Base-by-base conservation (phyloP, 2,113 vertebrate genomes). In the Vireo altiloquus region DNA sequence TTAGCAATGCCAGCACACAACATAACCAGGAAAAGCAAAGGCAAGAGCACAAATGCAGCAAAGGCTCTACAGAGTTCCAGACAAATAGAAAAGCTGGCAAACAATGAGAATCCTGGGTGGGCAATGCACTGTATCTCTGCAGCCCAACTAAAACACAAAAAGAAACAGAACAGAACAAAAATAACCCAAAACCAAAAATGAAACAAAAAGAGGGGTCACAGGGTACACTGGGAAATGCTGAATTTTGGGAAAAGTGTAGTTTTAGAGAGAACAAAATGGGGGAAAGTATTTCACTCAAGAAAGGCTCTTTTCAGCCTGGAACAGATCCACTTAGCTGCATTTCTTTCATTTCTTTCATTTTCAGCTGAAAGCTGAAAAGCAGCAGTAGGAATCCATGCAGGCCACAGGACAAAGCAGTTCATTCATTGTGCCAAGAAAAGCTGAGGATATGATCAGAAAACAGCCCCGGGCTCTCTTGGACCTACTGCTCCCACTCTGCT, bases 331-430 rank as follows among this genome's bases (percentile, higher is more conserved):
- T 88, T 74, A 90, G 88, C 83, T 94, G 81, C 54, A 64, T 83
- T 94, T 92, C 91, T 90, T 95, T 86, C 74, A 82, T n/a, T n/a
- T n/a, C n/a, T n/a, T n/a, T n/a, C n/a, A n/a, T n/a, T 90, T 95
- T 86, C 74, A 82, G 81, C 65, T 82, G 65, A 66, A 61, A 68
- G 89, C 75, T 79, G 75, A 92, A 90, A 78, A 80, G 86, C 91
- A 92, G 72, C 89, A 84, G 91, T 52, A 7, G 87, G 70, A 66
- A 91, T 75, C 61, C 93, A 90, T 88, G 96, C 95, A 92, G 75
- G 91, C 56, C 69, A 86, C 63, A 77, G 57, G 65, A 91, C 90
- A 93, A 93, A 95, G 71, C 60, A 87, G 93, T 78, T 96, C 89
- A 87, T 79, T 97, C 96, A 97, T 12, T 2, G 18, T 88, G 92